Conservation (phyloP, 1,140 invertebrate genomes). For the Drosophila ananassae region DNA sequence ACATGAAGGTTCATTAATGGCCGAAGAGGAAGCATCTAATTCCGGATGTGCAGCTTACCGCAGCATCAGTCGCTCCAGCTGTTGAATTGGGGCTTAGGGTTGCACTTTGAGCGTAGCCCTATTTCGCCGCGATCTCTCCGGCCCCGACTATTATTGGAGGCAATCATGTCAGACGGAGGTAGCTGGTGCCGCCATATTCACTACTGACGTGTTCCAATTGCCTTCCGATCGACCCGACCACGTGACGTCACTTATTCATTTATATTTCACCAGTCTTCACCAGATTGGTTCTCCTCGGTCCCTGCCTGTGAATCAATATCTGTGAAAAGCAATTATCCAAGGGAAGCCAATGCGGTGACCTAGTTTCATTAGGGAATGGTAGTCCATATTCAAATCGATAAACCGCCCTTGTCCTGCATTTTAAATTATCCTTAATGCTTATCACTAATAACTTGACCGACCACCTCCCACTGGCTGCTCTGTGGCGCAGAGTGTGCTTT, state of each 20-base stretch:
- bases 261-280: conserved; percentile 4
- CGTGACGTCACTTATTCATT: conserved; percentile 22
- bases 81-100: not conserved
- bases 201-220: conserved; percentile 39
- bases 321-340: conserved; percentile 1
- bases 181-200: not conserved
- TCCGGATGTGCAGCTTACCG: not conserved
- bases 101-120: conserved; percentile 34
- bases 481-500: not conserved
- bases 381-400: conserved; percentile 65
- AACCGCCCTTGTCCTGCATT: conserved; percentile 27
- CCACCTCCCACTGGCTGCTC: not conserved
- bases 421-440: conserved; percentile 45
- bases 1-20: not conserved
- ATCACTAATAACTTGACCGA: conserved; percentile 7
- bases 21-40: conserved; percentile 5
- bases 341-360: conserved; percentile 8
- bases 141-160: not conserved
- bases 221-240: conserved; percentile 1
- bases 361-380: conserved; percentile 13
- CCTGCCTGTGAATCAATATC: not conserved
- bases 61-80: not conserved
- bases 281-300: not conserved
- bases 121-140: conserved; percentile 4
- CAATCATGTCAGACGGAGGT: not conserved